These are phyloP conservation scores for Sinohyriopsis cumingii DNA, from an alignment of 2,888 invertebrate genomes.

Conservation along the genomic window DNA sequence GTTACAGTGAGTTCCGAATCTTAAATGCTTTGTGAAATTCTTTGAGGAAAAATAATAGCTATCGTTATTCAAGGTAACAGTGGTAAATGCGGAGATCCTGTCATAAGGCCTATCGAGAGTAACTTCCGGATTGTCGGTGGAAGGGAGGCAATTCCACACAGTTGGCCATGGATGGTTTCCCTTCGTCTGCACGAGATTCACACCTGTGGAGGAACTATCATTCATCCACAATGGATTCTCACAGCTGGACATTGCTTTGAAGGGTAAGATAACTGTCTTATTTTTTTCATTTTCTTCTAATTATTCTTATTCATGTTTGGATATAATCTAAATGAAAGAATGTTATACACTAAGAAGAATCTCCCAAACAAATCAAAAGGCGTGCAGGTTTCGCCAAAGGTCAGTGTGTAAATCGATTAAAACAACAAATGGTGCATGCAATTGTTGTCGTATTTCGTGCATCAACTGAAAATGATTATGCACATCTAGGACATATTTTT, in stretches of 20 bases:
- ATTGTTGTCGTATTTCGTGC: no score
- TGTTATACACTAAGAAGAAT: background rate
- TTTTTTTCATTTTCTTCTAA: background rate
- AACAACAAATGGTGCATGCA: no score
- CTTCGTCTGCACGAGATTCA: conserved; percentile 56
- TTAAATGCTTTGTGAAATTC: no score
- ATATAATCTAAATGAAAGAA: background rate
- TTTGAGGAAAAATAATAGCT: no score
- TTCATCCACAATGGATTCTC: conserved; percentile 52
- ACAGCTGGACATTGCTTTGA: conserved; percentile 64
- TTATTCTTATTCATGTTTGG: background rate
- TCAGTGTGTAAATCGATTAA: no score
- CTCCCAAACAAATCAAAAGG: no score
- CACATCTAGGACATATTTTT: no score
- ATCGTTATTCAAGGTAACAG: no score
- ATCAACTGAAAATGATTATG: no score
- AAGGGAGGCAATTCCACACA: conserved; percentile 62
- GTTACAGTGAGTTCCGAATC: no score
- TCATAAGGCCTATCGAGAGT: conserved; percentile 38
- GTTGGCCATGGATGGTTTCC: conserved; percentile 70
- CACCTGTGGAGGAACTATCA: conserved; percentile 56
- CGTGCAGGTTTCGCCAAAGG: no score
- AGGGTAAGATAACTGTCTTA: conserved; percentile 28
- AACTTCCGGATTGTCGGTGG: conserved; percentile 66
- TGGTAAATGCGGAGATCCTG: conserved; percentile 43